Percentiles rank a stretch among this genome's conserved stretches.
Evolutionary conservation across 2,113 vertebrate genomes (phyloP).

Genomic region (Atherinomorus stipes): DNA sequence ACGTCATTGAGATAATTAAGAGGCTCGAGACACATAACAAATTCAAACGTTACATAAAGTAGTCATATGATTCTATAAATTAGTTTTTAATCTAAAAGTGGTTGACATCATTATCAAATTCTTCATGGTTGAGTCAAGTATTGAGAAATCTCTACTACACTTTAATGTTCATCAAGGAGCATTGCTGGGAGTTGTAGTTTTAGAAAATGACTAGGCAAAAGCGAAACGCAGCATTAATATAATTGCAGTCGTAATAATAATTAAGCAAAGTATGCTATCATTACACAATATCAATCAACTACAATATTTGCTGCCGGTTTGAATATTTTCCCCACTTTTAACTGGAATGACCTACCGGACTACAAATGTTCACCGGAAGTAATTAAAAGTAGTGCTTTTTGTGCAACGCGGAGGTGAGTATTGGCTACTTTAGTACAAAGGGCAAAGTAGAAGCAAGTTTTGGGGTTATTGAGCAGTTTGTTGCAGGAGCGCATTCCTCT

Average conservation of each 20-base stretch:
- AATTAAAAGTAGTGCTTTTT: not conserved
- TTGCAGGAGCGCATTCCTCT: not conserved
- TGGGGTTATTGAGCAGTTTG: not conserved
- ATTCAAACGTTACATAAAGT: not conserved
- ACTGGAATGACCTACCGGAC: constrained; percentile 3
- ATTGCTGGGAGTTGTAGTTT: constrained; percentile 64
- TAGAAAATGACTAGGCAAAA: not conserved
- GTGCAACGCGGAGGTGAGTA: constrained; percentile 41
- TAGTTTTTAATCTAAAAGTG: not conserved
- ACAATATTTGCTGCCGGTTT: not conserved
- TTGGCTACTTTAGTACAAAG: constrained; percentile 46
- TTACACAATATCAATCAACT: not conserved
- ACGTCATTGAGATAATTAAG: too few relatives aligned
- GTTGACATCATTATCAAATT: not conserved
- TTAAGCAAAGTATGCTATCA: rapidly evolving
- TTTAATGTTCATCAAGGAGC: rapidly evolving
- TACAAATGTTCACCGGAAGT: constrained; percentile 67
- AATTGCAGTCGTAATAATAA: rapidly evolving
- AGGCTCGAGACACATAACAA: too few relatives aligned
- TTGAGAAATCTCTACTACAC: not conserved
- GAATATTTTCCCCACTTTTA: not conserved
- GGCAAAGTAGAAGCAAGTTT: not conserved
- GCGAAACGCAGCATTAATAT: rapidly evolving
- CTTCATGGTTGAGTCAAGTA: too few relatives aligned
- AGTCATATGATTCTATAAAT: too few relatives aligned